phyloP scores from a whole-genome alignment of 2,888 invertebrate genomes.

The Deladenus siricidicola region DNA sequence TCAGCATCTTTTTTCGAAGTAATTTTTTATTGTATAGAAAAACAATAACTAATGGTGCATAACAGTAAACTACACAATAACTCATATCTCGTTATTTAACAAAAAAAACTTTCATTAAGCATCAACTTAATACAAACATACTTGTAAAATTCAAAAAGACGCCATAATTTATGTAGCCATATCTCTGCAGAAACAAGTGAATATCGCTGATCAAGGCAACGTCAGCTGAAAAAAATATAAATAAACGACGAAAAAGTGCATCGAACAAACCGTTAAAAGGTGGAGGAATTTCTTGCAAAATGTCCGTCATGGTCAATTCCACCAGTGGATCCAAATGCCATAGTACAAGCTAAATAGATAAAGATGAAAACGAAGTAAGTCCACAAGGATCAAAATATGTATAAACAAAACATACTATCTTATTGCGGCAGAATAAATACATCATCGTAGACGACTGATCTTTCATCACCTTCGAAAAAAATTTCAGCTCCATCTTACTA shows the following conservation, averaged over 20 bases:
- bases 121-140: too few species aligned
- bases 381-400: not conserved
- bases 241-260: not conserved
- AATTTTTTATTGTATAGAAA: too few species aligned
- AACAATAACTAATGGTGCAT: too few species aligned
- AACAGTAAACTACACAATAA: not conserved
- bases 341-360: slow-evolving; percentile 56
- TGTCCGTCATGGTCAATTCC: slow-evolving; percentile 75
- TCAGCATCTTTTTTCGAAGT: too few species aligned
- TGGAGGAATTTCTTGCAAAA: slow-evolving; percentile 70
- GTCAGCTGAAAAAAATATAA: slow-evolving; percentile 63
- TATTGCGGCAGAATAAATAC: slow-evolving; percentile 39
- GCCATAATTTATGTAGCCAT: slow-evolving; percentile 95
- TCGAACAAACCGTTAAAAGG: slow-evolving; percentile 66
- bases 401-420: slow-evolving; percentile 17
- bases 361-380: too few species aligned
- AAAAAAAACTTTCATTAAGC: too few species aligned
- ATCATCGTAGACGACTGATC: slow-evolving; percentile 18
- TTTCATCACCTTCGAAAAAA: slow-evolving; percentile 37
- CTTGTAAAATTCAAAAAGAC: slow-evolving; percentile 62
- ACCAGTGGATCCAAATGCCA: slow-evolving; percentile 92
- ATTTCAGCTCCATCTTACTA: slow-evolving; percentile 34
- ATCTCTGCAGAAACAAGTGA: slow-evolving; percentile 83
- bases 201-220: slow-evolving; percentile 72
- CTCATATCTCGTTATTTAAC: not conserved